A percentile compares a stretch with the other conserved stretches of the same genome.
phyloP scores from a whole-genome alignment of 2,888 invertebrate genomes.

The Pyrgus malvae region DNA sequence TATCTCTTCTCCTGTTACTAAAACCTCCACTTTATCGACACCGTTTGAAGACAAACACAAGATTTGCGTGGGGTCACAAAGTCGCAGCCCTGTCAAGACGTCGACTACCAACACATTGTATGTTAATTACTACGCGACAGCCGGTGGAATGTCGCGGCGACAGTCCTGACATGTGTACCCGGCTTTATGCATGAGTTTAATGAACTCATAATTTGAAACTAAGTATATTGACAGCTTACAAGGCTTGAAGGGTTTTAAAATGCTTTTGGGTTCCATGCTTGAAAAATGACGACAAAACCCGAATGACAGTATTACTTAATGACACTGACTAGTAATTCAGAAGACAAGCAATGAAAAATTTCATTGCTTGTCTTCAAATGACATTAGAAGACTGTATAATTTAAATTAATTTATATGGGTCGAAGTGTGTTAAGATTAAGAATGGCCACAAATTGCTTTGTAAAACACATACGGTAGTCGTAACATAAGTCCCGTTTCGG shows the following conservation, averaged over 20 bases:
- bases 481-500: too few species aligned
- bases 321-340: too few species aligned
- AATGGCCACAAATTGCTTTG: too few species aligned
- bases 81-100: constrained; percentile 51
- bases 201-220: constrained; percentile 44
- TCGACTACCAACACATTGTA: constrained; percentile 75
- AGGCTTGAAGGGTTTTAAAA: constrained; percentile 32
- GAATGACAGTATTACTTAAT: too few species aligned
- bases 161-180: constrained; percentile 43
- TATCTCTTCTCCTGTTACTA: background rate
- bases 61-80: constrained; percentile 42
- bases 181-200: constrained; percentile 48
- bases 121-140: constrained; percentile 58
- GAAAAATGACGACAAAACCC: too few species aligned
- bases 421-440: too few species aligned
- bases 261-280: too few species aligned
- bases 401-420: too few species aligned
- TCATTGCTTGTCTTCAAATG: too few species aligned
- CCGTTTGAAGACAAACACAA: constrained; percentile 19
- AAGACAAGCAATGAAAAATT: too few species aligned
- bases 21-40: constrained; percentile 11
- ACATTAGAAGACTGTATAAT: too few species aligned
- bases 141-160: constrained; percentile 45
- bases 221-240: constrained; percentile 39
- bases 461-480: too few species aligned